Percentiles rank a stretch among this genome's conserved stretches.
Conservation (phyloP, 2,888 invertebrate species). For the Xylocampa areola region DNA sequence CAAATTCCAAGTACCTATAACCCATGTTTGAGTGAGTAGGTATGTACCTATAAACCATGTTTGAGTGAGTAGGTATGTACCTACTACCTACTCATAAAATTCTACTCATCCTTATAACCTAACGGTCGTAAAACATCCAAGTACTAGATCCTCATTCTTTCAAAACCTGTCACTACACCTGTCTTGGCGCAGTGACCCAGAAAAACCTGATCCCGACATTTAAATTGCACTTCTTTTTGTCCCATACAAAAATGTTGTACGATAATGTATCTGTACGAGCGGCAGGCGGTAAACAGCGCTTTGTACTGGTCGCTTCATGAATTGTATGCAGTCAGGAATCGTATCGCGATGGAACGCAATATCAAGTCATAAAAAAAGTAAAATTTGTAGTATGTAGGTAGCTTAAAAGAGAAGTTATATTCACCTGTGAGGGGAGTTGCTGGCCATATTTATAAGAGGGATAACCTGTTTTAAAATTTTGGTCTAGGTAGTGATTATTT, state of each 20-base stretch:
- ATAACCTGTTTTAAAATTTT: no score
- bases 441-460: no score
- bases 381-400: no score
- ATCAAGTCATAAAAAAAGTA: neutral
- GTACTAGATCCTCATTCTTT: conserved; percentile 1
- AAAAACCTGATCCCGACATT: conserved; percentile 32
- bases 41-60: neutral
- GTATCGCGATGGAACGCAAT: neutral
- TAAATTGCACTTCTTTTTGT: conserved; percentile 10
- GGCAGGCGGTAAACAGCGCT: conserved; percentile 19
- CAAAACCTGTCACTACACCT: conserved; percentile 25
- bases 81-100: neutral
- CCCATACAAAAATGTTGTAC: conserved; percentile 20
- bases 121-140: neutral
- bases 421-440: no score
- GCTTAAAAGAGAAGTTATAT: no score
- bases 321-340: neutral
- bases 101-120: neutral
- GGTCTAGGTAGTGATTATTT: no score
- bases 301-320: conserved; percentile 24
- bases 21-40: neutral
- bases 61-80: neutral
- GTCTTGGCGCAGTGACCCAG: conserved; percentile 28
- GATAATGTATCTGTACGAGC: conserved; percentile 17
- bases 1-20: no score